These are phyloP conservation scores for Sarcophaga bullata DNA, from an alignment of 1,140 invertebrate species.

Conservation along the genomic window DNA sequence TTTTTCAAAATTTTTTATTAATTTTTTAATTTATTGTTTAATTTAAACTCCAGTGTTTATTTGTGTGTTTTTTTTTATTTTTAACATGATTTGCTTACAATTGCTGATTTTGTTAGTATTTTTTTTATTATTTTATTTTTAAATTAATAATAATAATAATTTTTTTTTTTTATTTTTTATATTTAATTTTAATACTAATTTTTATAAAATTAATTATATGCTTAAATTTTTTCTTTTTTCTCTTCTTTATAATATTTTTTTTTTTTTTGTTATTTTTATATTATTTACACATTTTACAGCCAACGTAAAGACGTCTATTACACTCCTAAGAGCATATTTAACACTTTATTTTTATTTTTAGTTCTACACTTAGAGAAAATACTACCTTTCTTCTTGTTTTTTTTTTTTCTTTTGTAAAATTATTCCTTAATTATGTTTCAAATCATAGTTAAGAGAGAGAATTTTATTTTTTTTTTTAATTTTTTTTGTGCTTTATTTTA, in stretches of 20 bases:
- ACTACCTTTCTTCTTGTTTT: not conserved
- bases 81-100: not conserved
- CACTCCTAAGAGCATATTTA: slow-evolving; percentile 4
- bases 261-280: not conserved
- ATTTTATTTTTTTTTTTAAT: slow-evolving; percentile 4
- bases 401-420: not conserved
- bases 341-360: slow-evolving; percentile 33
- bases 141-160: slow-evolving; percentile 1
- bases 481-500: slow-evolving; percentile 34
- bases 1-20: slow-evolving; percentile 7
- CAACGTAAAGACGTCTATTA: slow-evolving; percentile 30
- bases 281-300: slow-evolving; percentile 40
- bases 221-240: slow-evolving; percentile 19
- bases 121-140: not conserved
- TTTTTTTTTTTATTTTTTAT: slow-evolving; percentile 22
- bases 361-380: slow-evolving; percentile 29
- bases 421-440: too few species aligned
- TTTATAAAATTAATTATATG: slow-evolving; percentile 28
- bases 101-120: not conserved
- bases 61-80: not conserved
- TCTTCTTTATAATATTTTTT: slow-evolving; percentile 11
- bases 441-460: not conserved
- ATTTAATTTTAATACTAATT: slow-evolving; percentile 30
- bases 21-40: too few species aligned
- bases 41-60: not conserved